Conservation (phyloP, 2,888 invertebrate genomes). For the Lycophotia porphyrea region DNA sequence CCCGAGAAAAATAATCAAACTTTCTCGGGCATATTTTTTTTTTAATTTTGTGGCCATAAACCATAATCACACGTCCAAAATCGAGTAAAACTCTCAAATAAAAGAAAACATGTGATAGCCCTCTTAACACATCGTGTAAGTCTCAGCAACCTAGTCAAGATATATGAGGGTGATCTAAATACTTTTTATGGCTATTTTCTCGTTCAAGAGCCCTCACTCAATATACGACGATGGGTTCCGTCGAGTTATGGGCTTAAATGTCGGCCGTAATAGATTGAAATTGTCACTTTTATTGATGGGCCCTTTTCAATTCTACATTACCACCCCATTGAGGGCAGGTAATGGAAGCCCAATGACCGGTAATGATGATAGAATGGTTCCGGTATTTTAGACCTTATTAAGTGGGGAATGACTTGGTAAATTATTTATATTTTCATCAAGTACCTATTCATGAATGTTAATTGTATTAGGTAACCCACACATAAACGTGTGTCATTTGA, state of each 20-base stretch:
- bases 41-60: too few species aligned
- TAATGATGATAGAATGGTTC: slow-evolving; percentile 45
- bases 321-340: slow-evolving; percentile 51
- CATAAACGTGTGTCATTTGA: not conserved
- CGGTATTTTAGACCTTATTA: slow-evolving; percentile 27
- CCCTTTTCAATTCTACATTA: slow-evolving; percentile 69
- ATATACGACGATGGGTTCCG: slow-evolving; percentile 61
- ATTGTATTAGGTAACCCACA: not conserved
- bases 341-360: slow-evolving; percentile 40
- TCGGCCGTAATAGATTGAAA: slow-evolving; percentile 67
- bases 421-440: not conserved
- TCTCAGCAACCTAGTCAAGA: slow-evolving; percentile 67
- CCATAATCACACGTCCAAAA: too few species aligned
- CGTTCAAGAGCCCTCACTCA: slow-evolving; percentile 49
- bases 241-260: slow-evolving; percentile 66
- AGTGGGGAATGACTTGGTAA: slow-evolving; percentile 11
- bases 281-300: slow-evolving; percentile 71
- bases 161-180: slow-evolving; percentile 75
- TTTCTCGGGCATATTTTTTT: too few species aligned
- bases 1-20: too few species aligned
- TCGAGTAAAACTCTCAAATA: too few species aligned
- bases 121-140: slow-evolving; percentile 44
- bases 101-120: too few species aligned
- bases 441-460: slow-evolving; percentile 11
- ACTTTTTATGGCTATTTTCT: slow-evolving; percentile 76